Base-by-base conservation (phyloP, 2,113 vertebrate species). In the Plecturocebus donacophilus region DNA sequence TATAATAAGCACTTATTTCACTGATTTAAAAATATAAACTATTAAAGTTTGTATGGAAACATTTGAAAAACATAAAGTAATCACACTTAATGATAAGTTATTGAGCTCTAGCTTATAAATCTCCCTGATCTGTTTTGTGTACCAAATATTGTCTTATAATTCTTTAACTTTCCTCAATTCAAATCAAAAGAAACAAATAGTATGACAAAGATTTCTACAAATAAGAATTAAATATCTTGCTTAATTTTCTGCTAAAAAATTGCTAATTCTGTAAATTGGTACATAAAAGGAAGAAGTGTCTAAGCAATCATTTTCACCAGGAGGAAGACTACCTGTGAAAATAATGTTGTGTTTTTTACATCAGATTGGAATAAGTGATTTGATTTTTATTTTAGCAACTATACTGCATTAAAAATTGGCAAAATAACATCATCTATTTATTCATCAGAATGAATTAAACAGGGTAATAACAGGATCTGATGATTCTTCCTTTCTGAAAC, bases 321-420 rank as follows among this genome's bases (percentile, higher is more conserved):
- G 13, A 97, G 88, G 70, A 86, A 56, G 14, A 68, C 49, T 92
- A 56, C 88, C 17, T 76, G 49, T 91, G 89, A 96, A 94, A 94
- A 92, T 94, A 96, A 95, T 35, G 20, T 89, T 85, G 61, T 71
- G 38, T 75, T 96, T 97, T 96, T 97, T 61, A 77, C 47, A 10
- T 73, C 64, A 87, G 92, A 95, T 95, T 71, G 87, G 93, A 70
- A 3, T 2, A 96, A 97, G 88, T 98, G 40, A 87, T 86, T 71
- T 84, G 30, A 75, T 42, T 76, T 86, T 82, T 89, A 58, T 80
- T 96, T 98, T 86, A 87, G 27, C 16, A 91, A 66, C 76, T 14
- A 17, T 85, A 3, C 77, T 8, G 71, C 20, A 80, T 80, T 79
- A 94, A 85, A 93, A 66, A 7, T 71, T 80, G 38, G 54, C 85